Evolutionary conservation across 2,113 vertebrate genomes (phyloP).

Genomic region (Anthoscopus minutus): DNA sequence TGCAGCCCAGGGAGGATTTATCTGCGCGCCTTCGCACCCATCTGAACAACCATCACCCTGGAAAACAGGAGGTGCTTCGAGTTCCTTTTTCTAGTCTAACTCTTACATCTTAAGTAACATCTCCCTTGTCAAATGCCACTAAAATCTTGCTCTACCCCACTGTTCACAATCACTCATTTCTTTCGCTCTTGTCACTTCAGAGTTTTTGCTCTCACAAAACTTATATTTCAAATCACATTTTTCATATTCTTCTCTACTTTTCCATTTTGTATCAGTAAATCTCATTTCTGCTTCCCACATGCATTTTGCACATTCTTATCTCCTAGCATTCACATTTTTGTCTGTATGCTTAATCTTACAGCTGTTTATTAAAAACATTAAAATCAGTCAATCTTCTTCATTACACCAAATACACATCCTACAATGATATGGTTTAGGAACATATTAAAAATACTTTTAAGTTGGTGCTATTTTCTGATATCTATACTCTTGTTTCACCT

Average conservation of each 20-base stretch:
- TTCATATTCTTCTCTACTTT: not conserved
- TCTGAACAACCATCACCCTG: not conserved
- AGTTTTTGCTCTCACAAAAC: not conserved
- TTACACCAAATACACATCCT: not conserved
- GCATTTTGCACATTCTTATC: not conserved
- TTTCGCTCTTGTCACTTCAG: not conserved
- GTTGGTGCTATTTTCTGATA: not conserved
- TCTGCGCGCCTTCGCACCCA: not conserved
- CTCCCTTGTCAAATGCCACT: not conserved
- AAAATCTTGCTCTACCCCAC: not conserved
- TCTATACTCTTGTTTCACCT: not conserved
- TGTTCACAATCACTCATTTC: not conserved
- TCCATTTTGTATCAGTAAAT: not conserved
- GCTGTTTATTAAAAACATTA: not conserved
- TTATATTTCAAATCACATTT: not conserved
- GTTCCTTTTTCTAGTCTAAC: not conserved
- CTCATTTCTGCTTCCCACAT: not conserved
- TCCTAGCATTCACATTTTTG: not conserved
- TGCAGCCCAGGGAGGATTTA: not conserved
- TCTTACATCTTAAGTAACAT: not conserved
- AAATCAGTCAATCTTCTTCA: not conserved
- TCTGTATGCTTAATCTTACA: not conserved
- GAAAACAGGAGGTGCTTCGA: not conserved
- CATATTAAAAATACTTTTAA: not conserved
- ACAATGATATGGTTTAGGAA: not conserved